Percentiles rank a stretch among this genome's conserved stretches.
These are phyloP conservation scores for Leucopsar rothschildi DNA, from an alignment of 2,113 vertebrate species.

Conservation along the genomic window DNA sequence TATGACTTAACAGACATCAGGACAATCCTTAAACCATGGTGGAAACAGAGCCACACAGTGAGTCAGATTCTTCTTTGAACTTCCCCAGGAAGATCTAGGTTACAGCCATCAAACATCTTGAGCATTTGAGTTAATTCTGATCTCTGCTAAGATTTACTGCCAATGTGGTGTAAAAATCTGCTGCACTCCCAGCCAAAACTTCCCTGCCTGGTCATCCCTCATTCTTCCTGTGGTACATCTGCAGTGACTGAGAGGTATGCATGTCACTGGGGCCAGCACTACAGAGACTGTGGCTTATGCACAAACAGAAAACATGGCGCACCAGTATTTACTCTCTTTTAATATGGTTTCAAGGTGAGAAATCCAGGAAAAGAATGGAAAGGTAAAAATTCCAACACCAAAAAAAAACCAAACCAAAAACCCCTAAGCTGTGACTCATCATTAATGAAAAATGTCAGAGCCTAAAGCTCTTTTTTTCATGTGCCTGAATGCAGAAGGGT, in stretches of 20 bases:
- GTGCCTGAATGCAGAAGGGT: constrained; percentile 21
- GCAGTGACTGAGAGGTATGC: not conserved
- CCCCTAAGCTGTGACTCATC: not conserved
- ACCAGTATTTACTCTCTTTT: not conserved
- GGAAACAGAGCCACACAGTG: not conserved
- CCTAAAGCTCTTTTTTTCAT: constrained; percentile 39
- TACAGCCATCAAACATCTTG: not conserved
- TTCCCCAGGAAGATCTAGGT: not conserved
- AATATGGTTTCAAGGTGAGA: not conserved
- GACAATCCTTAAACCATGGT: not conserved
- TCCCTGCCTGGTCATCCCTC: not conserved
- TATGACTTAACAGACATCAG: not conserved
- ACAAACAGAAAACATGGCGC: not conserved
- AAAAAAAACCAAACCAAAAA: not conserved
- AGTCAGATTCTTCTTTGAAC: not conserved
- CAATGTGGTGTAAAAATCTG: not conserved
- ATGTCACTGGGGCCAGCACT: not conserved
- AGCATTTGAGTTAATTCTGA: not conserved
- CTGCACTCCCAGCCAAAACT: not conserved
- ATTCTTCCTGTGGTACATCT: not conserved
- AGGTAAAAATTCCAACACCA: not conserved
- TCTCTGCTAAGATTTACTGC: not conserved
- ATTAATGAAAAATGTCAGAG: not conserved
- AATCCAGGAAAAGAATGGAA: not conserved
- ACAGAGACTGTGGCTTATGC: not conserved